Base-by-base conservation (phyloP, 30 jellyfish, hydroid and myxozoan species). In the Turritopsis dohrnii region DNA sequence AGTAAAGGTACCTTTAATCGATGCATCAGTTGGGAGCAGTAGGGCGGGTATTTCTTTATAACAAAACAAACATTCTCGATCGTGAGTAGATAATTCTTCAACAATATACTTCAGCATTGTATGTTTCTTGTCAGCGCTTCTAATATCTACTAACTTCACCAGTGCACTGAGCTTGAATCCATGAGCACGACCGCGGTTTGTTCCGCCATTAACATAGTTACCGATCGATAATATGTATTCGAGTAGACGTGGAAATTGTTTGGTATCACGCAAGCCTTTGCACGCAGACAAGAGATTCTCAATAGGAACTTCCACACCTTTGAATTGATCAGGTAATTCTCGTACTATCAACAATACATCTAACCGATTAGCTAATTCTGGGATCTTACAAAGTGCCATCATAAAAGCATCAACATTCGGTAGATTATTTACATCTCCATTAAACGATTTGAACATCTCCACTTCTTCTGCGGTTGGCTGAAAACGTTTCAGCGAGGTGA, bases 401-500 rank as follows among this genome's bases (percentile, higher is more conserved):
- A 93, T 85, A 74, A 93, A 93, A 82, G 82, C 65, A 79, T 93
- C 98, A 41, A 85, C 95, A 21, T 65, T 81, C 7, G 94, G 83
- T 72, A 88, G 25, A n/a, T 54, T 30, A 7, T 66, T 83, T 0
- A 71, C 75, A 75, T 81, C 66, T 8, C 98, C 98, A 54, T 87
- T 81, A 65, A 84, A 93, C 25, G 60, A 80, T 53, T 87, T 87
- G 83, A 80, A 93, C 89, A 93, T 79, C 85, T 93, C 98, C 1
- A 85, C 79, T 79, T 93, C 98, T 54, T 93, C 98, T 8, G 98
- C 84, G 60, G 96, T 88, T 52, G 98, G 98, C 84, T 93, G 96
- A 75, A 93, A 93, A 25, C 98, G 86, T 52, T 89, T 93, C 83
- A 93, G 65, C 17, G 95, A 87, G 3, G 84, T 89, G 79, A 93